phyloP scores from a whole-genome alignment of 2,888 invertebrate species.

The Malthinus seriepunctatus region DNA sequence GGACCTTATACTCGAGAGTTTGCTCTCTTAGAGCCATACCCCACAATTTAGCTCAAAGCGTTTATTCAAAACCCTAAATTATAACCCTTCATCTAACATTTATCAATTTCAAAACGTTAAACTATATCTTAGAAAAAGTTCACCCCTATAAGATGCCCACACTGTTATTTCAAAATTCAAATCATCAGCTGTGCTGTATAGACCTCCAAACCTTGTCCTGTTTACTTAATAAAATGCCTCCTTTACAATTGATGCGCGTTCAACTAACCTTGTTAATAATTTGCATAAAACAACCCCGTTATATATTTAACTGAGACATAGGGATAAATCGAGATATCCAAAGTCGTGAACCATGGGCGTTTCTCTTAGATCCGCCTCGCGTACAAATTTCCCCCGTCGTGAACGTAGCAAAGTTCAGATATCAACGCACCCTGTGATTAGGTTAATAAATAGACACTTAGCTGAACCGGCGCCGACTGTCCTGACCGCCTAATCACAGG shows the following conservation, averaged over 20 bases:
- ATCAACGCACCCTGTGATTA: constrained; percentile 52
- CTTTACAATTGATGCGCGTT: too few relatives aligned
- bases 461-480: constrained; percentile 48
- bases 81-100: constrained; percentile 32
- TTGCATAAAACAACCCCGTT: constrained; percentile 32
- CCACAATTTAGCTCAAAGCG: constrained; percentile 20
- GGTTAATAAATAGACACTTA: constrained; percentile 54
- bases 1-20: too few relatives aligned
- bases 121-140: constrained; percentile 6
- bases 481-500: constrained; percentile 52
- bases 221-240: too few relatives aligned
- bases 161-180: too few relatives aligned
- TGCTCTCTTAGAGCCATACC: too few relatives aligned
- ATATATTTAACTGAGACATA: constrained; percentile 13
- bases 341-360: constrained; percentile 51
- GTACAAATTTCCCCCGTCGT: constrained; percentile 42
- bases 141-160: neutral
- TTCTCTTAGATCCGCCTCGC: constrained; percentile 44
- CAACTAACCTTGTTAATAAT: constrained; percentile 10
- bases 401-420: constrained; percentile 40
- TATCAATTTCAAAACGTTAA: constrained; percentile 29
- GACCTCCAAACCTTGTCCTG: too few relatives aligned
- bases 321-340: constrained; percentile 31
- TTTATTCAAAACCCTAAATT: constrained; percentile 21
- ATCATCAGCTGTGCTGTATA: too few relatives aligned